A percentile compares a stretch with the other conserved stretches of the same genome.
phyloP scores from a whole-genome alignment of 92 coral and sea anemone genomes.

The Zoanthus sansibaricus region DNA sequence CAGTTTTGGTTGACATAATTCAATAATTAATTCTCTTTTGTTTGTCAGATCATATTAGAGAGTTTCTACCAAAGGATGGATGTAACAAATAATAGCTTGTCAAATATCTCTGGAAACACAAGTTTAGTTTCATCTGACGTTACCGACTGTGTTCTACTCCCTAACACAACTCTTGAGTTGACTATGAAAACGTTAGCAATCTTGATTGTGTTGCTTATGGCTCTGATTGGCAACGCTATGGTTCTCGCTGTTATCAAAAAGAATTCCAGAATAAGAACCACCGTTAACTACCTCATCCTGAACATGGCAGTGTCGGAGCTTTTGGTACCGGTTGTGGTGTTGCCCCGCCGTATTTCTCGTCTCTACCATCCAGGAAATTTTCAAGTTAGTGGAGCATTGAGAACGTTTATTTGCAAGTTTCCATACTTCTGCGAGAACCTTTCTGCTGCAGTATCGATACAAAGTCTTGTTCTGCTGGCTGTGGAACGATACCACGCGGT shows the following conservation, averaged over 20 bases:
- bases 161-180: conserved; percentile 12
- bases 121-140: background rate
- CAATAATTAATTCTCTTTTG: background rate
- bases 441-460: conserved; percentile 47
- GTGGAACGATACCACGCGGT: conserved; percentile 43
- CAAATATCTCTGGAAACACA: conserved; percentile 5
- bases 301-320: conserved; percentile 45
- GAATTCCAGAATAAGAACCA: conserved; percentile 26
- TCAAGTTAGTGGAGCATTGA: background rate
- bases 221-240: conserved; percentile 32
- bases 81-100: background rate
- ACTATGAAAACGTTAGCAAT: conserved; percentile 33
- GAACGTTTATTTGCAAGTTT: conserved; percentile 27
- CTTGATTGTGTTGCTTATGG: conserved; percentile 6
- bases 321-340: conserved; percentile 5
- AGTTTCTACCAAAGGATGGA: background rate
- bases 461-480: conserved; percentile 35
- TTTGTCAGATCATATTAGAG: background rate
- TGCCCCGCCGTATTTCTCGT: conserved; percentile 32
- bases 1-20: no score
- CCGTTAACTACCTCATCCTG: conserved; percentile 31
- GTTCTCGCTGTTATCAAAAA: conserved; percentile 33
- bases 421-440: conserved; percentile 35
- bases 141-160: background rate
- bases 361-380: conserved; percentile 3